Evolutionary conservation across 2,888 invertebrate genomes (phyloP).

Genomic region (Aleiodes testaceus): DNA sequence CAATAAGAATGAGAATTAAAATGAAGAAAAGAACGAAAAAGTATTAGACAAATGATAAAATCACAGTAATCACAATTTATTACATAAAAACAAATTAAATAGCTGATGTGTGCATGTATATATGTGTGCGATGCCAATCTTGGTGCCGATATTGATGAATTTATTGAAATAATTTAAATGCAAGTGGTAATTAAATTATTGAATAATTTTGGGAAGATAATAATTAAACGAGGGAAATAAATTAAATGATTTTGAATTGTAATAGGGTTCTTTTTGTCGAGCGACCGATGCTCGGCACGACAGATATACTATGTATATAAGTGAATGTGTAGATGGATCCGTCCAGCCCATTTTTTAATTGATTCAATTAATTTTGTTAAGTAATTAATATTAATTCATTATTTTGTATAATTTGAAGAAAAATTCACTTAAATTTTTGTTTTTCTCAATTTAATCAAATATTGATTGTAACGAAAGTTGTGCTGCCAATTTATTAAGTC

Average conservation of each 20-base stretch:
- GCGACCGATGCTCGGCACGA: slow-evolving; percentile 68
- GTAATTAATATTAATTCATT: slow-evolving; percentile 46
- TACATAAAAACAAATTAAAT: slow-evolving; percentile 44
- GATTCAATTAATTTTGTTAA: slow-evolving; percentile 43
- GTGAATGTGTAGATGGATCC: slow-evolving; percentile 71
- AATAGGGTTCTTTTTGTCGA: slow-evolving; percentile 25
- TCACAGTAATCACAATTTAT: background rate
- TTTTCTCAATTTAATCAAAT: background rate
- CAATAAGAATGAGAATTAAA: slow-evolving; percentile 40
- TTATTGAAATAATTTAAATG: slow-evolving; percentile 39
- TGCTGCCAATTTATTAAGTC: slow-evolving; percentile 44
- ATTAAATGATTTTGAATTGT: slow-evolving; percentile 52
- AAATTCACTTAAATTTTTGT: slow-evolving; percentile 8
- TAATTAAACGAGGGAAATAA: slow-evolving; percentile 18
- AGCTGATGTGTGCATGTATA: slow-evolving; percentile 69
- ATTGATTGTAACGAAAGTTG: background rate
- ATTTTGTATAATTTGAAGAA: slow-evolving; percentile 43
- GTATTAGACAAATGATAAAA: background rate
- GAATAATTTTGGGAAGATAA: slow-evolving; percentile 17
- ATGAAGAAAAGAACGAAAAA: slow-evolving; percentile 33
- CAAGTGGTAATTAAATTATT: slow-evolving; percentile 19
- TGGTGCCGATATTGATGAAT: slow-evolving; percentile 54
- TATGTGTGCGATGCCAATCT: slow-evolving; percentile 70
- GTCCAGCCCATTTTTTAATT: slow-evolving; percentile 66
- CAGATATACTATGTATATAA: slow-evolving; percentile 71